Conservation (phyloP, 2,797 vertebrate genomes). For the Etheostoma perlongum region DNA sequence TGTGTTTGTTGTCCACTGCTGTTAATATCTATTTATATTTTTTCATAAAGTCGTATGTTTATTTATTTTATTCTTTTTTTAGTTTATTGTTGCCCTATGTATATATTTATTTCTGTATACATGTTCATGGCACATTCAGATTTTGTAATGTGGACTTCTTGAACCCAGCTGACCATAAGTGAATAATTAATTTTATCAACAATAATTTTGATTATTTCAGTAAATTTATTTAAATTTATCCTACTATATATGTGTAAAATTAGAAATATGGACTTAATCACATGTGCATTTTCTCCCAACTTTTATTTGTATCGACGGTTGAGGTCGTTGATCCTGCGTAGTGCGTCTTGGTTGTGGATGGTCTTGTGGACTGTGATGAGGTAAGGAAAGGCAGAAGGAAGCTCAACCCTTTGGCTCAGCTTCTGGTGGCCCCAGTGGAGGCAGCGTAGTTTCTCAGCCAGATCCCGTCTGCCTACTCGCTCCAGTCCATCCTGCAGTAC, state of each 20-base stretch:
- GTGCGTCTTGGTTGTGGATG: conserved; percentile 81
- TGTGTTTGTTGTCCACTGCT: background rate
- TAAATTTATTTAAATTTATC: conserved; percentile 6
- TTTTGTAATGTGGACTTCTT: background rate
- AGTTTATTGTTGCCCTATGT: background rate
- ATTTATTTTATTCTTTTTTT: background rate
- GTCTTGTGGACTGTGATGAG: conserved; percentile 86
- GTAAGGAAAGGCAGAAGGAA: conserved; percentile 87
- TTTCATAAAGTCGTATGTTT: background rate
- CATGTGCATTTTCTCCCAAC: background rate
- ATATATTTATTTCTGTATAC: background rate
- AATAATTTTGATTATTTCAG: background rate
- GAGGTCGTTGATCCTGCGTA: conserved; percentile 85
- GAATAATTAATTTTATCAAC: background rate
- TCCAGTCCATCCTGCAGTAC: conserved; percentile 82
- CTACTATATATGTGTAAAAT: background rate
- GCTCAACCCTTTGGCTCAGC: conserved; percentile 81
- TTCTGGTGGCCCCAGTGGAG: conserved; percentile 87
- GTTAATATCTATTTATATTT: background rate
- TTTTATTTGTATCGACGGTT: conserved; percentile 73
- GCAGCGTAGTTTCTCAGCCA: conserved; percentile 83
- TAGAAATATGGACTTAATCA: background rate
- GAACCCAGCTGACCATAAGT: background rate
- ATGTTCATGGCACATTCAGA: background rate
- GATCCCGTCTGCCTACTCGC: conserved; percentile 78